Conservation (phyloP, 2,113 vertebrate genomes). For the Strix aluco region DNA sequence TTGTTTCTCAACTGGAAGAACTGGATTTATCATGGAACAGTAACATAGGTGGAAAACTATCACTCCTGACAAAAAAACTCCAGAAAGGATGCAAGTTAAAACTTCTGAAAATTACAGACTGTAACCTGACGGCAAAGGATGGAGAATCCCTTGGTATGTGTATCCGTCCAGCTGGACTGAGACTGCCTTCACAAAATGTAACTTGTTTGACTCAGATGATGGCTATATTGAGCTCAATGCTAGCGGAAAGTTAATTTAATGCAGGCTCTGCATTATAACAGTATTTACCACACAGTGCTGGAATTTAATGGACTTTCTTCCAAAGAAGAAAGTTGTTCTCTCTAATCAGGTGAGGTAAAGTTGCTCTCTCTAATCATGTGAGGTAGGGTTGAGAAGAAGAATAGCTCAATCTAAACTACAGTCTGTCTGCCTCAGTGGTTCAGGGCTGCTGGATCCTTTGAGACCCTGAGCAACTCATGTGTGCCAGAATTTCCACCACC, state of each 20-base stretch:
- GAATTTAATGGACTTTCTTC: background rate
- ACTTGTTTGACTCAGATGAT: background rate
- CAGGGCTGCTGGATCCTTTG: background rate
- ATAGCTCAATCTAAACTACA: background rate
- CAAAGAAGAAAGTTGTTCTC: background rate
- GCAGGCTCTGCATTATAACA: background rate
- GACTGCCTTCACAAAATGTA: background rate
- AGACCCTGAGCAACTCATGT: background rate
- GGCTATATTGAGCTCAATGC: background rate
- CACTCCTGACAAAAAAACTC: conserved; percentile 74
- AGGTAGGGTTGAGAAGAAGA: background rate
- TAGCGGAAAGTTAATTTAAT: background rate
- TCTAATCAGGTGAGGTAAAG: background rate
- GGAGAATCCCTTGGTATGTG: conserved; percentile 78
- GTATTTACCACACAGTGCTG: background rate
- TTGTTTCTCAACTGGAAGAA: conserved; percentile 77
- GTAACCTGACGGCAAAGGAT: conserved; percentile 80
- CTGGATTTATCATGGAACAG: conserved; percentile 90
- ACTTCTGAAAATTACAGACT: conserved; percentile 82
- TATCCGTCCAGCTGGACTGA: background rate
- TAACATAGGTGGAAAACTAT: conserved; percentile 79
- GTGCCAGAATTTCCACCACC: background rate
- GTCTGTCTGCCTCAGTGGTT: background rate
- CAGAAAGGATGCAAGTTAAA: conserved; percentile 68
- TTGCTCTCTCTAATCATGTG: background rate